phyloP scores from a whole-genome alignment of 2,113 vertebrate genomes.

The Cercocebus atys region DNA sequence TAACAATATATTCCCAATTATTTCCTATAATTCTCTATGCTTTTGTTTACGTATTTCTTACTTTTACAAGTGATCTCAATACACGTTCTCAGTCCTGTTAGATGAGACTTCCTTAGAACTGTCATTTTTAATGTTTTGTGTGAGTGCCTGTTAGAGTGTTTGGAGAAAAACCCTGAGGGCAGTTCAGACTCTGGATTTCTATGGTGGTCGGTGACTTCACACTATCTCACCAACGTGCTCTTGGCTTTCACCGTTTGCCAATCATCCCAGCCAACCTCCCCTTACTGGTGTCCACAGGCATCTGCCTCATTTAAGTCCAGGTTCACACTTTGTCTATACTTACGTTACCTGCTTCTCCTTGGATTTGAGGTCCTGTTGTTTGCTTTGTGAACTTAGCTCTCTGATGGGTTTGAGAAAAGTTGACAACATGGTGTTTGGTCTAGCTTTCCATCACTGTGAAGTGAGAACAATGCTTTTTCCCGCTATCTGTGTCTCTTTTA shows the following conservation, averaged over 20 bases:
- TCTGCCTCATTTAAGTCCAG: background rate
- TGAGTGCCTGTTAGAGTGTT: background rate
- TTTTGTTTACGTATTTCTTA: too few relatives aligned
- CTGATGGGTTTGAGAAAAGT: background rate
- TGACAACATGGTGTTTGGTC: background rate
- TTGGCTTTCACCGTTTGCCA: background rate
- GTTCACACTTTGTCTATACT: background rate
- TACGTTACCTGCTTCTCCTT: background rate
- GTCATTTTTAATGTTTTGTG: background rate
- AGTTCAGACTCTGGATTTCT: background rate
- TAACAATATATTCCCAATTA: background rate
- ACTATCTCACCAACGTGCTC: background rate
- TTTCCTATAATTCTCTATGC: background rate
- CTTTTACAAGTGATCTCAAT: background rate
- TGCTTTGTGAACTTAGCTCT: background rate
- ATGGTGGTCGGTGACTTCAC: background rate
- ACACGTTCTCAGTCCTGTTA: background rate
- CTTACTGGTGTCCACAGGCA: background rate
- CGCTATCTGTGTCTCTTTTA: background rate
- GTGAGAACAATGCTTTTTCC: background rate
- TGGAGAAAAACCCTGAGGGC: background rate
- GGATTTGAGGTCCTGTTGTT: background rate
- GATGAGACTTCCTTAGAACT: background rate
- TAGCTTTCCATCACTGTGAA: background rate
- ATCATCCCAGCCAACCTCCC: background rate